Conservation (phyloP, 2,113 vertebrate species). For the Gnathonemus echidnorhynchus region DNA sequence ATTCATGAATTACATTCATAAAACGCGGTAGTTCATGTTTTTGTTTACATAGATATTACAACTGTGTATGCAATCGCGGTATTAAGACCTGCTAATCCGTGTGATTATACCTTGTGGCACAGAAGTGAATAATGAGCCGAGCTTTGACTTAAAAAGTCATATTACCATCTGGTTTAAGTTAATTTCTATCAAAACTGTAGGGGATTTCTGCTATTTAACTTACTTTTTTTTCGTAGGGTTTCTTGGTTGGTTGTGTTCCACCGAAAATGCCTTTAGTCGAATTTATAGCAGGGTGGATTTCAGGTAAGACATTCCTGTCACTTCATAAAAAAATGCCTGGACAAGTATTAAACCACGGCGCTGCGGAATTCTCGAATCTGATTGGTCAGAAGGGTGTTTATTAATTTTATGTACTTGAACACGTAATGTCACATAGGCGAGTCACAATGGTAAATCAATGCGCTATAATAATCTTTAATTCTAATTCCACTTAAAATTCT, state of each 20-base stretch:
- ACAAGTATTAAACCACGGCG: background rate
- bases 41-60: background rate
- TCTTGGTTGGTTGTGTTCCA: background rate
- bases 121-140: background rate
- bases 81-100: background rate
- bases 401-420: background rate
- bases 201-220: background rate
- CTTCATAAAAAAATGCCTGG: background rate
- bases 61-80: background rate
- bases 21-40: background rate
- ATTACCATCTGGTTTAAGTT: background rate
- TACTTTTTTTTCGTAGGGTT: background rate
- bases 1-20: background rate
- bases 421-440: background rate
- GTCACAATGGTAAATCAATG: background rate
- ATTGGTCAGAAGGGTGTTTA: background rate
- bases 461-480: background rate
- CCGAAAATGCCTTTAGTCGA: conserved; percentile 47
- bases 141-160: background rate
- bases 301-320: conserved; percentile 38
- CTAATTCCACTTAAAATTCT: background rate
- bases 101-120: background rate
- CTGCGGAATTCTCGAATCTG: background rate
- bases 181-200: background rate
- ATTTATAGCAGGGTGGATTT: conserved; percentile 56